Evolutionary conservation across 2,113 vertebrate species (phyloP), one percentile per base, ranked within the genome.

Genomic region (Oryzias woworae): DNA sequence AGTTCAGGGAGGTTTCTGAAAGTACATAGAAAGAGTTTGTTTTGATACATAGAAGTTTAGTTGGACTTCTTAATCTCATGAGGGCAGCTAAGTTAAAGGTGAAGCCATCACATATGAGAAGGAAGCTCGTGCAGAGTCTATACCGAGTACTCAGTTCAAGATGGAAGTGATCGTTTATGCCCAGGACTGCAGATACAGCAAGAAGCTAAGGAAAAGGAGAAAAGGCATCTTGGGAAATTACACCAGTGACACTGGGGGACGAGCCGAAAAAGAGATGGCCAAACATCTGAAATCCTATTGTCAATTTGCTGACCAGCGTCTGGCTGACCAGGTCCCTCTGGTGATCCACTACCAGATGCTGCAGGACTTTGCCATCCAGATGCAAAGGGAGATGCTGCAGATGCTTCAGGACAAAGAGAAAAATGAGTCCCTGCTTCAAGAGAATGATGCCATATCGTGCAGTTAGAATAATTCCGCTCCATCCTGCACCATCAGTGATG

Each of bases 121-220:
- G 58, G 87, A 86, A 23, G 3, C 0, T 0, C 53, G 50, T 7
- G 92, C 93, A 0, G 91, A 93, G 71, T 71, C 53, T 8, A 42
- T 18, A 0, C 83, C 96, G 68, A 85, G 64, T 45, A 81, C 77
- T 1, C 93, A 96, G 75, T 94, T 96, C 72, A 89, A 87, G 75
- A 94, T 96, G 91, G 95, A 96, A 78, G 75, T 81, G 52, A 80
- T 93, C 0, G 64, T 95, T 14, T 95, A 92, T 79, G 95, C 92
- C 66, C 94, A 95, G 72, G 95, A 96, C 62, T 48, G 63, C 3
- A 49, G 71, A 12, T 95, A 95, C 69, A 47, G 50, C 14, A 47
- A 0, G 0, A 0, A 65, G 71, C 0, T 58, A 24, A 3, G 94
- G 22, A 71, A 13, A 24, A 0, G 66, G 17, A 79, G 62, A 71